Evolutionary conservation across 2,797 vertebrate species (phyloP).

Genomic region (Pelodytes ibericus): DNA sequence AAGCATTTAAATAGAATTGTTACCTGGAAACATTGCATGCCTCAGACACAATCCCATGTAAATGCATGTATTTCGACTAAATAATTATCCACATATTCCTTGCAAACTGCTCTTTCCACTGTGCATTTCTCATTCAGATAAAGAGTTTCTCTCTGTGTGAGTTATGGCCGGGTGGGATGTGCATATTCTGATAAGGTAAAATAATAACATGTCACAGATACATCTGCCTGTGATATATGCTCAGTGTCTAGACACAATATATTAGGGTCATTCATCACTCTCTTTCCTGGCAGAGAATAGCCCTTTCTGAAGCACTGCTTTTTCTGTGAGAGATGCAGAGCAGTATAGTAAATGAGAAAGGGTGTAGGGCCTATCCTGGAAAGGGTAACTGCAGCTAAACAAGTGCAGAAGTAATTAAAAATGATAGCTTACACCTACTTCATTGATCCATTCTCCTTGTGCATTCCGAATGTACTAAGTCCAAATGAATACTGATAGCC

Average conservation of each 20-base stretch:
- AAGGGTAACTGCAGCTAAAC: no score
- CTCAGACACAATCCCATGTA: no score
- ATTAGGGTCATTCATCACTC: slow-evolving; percentile 78
- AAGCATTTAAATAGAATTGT: slow-evolving; percentile 8
- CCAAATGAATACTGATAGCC: no score
- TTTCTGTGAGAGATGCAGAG: slow-evolving; percentile 12
- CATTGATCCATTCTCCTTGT: no score
- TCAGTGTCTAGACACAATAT: slow-evolving; percentile 72
- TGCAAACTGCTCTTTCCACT: neutral
- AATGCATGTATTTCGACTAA: slow-evolving; percentile 8
- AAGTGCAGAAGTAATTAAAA: neutral
- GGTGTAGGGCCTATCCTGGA: no score
- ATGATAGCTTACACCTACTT: no score
- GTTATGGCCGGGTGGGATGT: slow-evolving; percentile 64
- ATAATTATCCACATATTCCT: slow-evolving; percentile 3
- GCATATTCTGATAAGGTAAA: slow-evolving; percentile 77
- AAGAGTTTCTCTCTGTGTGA: slow-evolving; percentile 69
- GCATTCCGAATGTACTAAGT: no score
- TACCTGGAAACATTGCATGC: no score
- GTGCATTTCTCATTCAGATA: slow-evolving; percentile 76
- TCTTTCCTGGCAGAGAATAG: slow-evolving; percentile 62
- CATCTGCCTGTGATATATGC: slow-evolving; percentile 71
- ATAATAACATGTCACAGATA: slow-evolving; percentile 83
- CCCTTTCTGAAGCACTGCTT: neutral
- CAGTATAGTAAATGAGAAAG: slow-evolving; percentile 9